Evolutionary conservation across 2,888 invertebrate species (phyloP), one percentile per base, ranked within the genome.

Genomic region (Chaetoderma sp.): DNA sequence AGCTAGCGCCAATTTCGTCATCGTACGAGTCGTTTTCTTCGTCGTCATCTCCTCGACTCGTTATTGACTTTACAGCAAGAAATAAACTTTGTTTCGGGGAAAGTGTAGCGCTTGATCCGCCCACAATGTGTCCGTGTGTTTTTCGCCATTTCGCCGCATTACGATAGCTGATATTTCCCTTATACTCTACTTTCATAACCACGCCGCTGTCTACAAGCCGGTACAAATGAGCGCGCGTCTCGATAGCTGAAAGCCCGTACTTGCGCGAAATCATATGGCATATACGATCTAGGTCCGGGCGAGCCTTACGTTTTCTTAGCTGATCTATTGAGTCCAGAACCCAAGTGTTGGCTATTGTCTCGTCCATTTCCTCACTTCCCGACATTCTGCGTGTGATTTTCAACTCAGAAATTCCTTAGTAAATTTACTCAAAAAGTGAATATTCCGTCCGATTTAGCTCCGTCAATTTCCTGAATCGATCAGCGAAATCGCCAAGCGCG

Each of bases 271-370:
- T 89, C 89, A 92, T 93, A 87, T 92, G 93, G 87, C 92, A 93
- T 83, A 94, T 94, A 78, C 93, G 90, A 83, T 92, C 91, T 71
- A 92, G 90, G 86, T 94, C 94, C 57, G 94, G 94, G 64, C 94
- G 90, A 61, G 94, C 93, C 89, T 94, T 94, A 78, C 94, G 90
- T 67, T 91, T 90, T 75, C 93, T 91, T 83, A 94, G 88, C 86
- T 93, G 92, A 88, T 94, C 94, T 84, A 94, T 94, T 79, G 93
- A 93, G 84, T 93, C 93, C 80, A 94, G 89, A 85, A 94, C 93
- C 84, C 91, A 90, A 79, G 92, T 91, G 87, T 92, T 91, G 88
- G 74, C 73, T 66, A 78, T 80, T 25, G 70, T 65, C 30, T 64
- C 67, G 5, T 75, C 63, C 79, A 80, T 81, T 39, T 21, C 61